Base-by-base conservation (phyloP, 1,140 invertebrate genomes). In the Atopsyche davidsoni region DNA sequence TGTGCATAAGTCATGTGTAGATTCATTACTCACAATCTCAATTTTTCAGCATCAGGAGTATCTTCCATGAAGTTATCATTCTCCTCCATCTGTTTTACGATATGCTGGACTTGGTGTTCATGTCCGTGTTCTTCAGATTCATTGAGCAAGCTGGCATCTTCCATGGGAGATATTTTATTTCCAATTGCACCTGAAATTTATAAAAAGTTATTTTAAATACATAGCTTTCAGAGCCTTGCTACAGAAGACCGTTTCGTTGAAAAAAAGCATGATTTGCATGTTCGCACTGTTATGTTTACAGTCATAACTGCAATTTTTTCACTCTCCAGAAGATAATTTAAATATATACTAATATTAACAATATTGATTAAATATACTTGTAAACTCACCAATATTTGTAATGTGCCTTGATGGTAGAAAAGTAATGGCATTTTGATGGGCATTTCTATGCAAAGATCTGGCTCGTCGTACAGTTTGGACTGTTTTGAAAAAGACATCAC, bases 41-140 rank as follows among this genome's bases (percentile, higher is more conserved):
- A 59, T 55, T 76, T 72, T 53, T 81, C 75, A 0, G 77, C 70
- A 2, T 70, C 58, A 0, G 75, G 75, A 60, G 75, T 73, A 59
- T 81, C 70, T 55, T 79, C 73, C 79, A 82, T 82, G 1, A 82
- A 64, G 16, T 66, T 62, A 11, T 72, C 64, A 53, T 80, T 74
- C 53, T 76, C 65, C 57, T 81, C 78, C 65, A 83, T 76, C 59
- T 77, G 75, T 17, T 69, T 64, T 2, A 78, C 75, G 53, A 85
- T 81, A 52, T 75, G 67, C 31, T 76, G 67, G 3, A 71, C 67
- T 45, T 68, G 68, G 46, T 58, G 57, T 3, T 70, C 75, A 22
- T 23, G 40, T 47, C 22, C 16, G 17, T 19, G 48, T 13, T n/a
- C 23, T 13, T 34, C 48, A 18, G 25, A 9, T 9, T 23, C 48